Evolutionary conservation across 2,113 vertebrate species (phyloP).

Genomic region (Cephalophus harveyi): DNA sequence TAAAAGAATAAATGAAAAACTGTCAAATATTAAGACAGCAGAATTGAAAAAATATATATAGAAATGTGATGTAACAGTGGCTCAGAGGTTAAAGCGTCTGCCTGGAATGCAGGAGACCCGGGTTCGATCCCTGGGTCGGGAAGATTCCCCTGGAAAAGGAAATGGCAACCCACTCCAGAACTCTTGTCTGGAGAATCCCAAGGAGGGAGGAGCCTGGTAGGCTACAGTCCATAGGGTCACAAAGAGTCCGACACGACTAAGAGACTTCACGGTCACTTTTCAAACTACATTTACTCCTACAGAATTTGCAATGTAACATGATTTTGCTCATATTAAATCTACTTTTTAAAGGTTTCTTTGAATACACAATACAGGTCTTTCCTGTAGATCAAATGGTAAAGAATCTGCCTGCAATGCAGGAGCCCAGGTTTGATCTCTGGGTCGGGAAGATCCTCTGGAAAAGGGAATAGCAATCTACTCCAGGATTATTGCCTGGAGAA

Average conservation of each 20-base stretch:
- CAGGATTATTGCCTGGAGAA: neutral
- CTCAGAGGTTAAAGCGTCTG: no score
- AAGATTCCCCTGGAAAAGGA: no score
- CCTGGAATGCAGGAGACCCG: no score
- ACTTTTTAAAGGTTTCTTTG: neutral
- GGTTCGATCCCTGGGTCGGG: no score
- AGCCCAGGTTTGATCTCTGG: neutral
- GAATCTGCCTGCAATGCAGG: neutral
- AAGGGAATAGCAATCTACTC: neutral
- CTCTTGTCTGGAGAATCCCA: no score
- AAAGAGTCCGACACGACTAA: no score
- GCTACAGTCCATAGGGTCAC: no score
- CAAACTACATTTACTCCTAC: neutral
- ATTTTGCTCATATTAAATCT: neutral
- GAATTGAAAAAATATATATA: neutral
- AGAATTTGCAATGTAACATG: neutral
- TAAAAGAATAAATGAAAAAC: neutral
- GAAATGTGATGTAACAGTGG: neutral
- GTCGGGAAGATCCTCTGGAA: neutral
- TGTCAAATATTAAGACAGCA: constrained; percentile 4
- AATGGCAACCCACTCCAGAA: no score
- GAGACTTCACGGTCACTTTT: no score
- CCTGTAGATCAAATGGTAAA: neutral
- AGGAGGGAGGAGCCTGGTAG: no score
- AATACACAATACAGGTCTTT: neutral